Evolutionary conservation across 1,140 invertebrate species (phyloP).

Genomic region (Lucilia cuprina): DNA sequence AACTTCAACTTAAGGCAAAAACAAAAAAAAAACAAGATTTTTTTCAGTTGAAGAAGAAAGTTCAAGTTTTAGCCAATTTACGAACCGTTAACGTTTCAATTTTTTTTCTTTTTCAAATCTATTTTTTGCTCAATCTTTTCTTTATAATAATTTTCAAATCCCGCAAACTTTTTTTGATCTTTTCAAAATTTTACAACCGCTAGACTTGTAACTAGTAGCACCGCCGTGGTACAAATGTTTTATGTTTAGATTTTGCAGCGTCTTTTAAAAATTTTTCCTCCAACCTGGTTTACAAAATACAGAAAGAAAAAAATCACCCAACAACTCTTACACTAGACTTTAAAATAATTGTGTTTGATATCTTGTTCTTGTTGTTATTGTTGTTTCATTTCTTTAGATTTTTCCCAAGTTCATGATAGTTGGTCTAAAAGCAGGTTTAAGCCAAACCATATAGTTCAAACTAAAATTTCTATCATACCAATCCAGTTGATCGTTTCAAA

Average conservation of each 20-base stretch:
- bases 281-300: slow-evolving; percentile 14
- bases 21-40: slow-evolving; percentile 8
- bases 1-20: background rate
- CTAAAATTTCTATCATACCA: background rate
- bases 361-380: too few species aligned
- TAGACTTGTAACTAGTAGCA: slow-evolving; percentile 46
- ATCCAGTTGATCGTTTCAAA: background rate
- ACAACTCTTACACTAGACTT: background rate
- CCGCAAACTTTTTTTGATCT: background rate
- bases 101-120: background rate
- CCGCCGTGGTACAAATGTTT: slow-evolving; percentile 62
- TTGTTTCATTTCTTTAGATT: background rate
- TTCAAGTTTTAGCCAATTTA: slow-evolving; percentile 32
- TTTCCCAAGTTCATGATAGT: slow-evolving; percentile 21
- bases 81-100: slow-evolving; percentile 26
- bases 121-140: background rate
- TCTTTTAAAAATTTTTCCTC: slow-evolving; percentile 62
- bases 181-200: slow-evolving; percentile 2
- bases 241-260: slow-evolving; percentile 54
- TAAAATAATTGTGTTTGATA: background rate
- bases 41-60: slow-evolving; percentile 14
- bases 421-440: background rate
- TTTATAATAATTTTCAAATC: background rate
- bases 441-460: background rate
- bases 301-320: background rate